Percentiles rank a stretch among this genome's conserved stretches.
phyloP scores from a whole-genome alignment of 2,797 vertebrate species.

The Brotula barbata region DNA sequence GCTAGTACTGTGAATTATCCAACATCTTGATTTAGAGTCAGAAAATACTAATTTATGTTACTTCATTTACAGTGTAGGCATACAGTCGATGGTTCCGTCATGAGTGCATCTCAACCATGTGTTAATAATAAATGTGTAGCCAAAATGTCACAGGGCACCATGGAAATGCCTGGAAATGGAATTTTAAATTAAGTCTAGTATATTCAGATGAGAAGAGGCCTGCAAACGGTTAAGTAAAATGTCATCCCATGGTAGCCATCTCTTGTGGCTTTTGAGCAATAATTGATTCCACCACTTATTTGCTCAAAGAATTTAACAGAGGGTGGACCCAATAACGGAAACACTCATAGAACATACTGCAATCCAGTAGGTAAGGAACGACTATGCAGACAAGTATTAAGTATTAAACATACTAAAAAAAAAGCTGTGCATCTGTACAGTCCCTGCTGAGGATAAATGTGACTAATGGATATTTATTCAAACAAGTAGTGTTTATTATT shows the following conservation, averaged over 20 bases:
- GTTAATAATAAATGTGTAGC: constrained; percentile 41
- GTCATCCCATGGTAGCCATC: constrained; percentile 4
- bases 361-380: background rate
- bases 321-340: background rate
- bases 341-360: background rate
- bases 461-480: too few species aligned
- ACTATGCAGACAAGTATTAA: too few species aligned
- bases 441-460: too few species aligned
- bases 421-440: too few species aligned
- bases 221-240: constrained; percentile 26
- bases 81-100: constrained; percentile 8
- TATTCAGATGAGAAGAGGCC: constrained; percentile 37
- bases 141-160: constrained; percentile 27
- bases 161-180: constrained; percentile 46
- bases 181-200: constrained; percentile 53
- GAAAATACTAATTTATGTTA: background rate
- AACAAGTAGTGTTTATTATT: too few species aligned
- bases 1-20: constrained; percentile 5
- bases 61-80: constrained; percentile 20
- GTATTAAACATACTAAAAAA: too few species aligned
- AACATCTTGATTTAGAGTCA: constrained; percentile 8
- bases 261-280: constrained; percentile 7
- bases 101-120: constrained; percentile 38
- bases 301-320: background rate
- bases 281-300: constrained; percentile 1